Evolutionary conservation across 2,113 vertebrate species (phyloP).

Genomic region (Oxyruncus cristatus): DNA sequence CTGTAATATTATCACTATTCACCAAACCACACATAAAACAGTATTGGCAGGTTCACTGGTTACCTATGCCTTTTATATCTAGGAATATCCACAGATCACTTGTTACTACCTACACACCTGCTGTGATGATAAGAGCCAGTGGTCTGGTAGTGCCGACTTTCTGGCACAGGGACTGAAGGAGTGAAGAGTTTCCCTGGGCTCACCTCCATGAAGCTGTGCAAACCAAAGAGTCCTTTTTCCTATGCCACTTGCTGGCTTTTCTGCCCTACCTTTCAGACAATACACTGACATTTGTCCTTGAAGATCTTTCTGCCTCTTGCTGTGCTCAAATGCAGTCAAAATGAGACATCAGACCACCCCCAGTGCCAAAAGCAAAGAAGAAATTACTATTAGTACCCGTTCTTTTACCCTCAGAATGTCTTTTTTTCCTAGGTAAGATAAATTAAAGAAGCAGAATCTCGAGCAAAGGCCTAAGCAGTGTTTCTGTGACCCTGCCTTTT

Average conservation of each 20-base stretch:
- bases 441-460: neutral
- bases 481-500: neutral
- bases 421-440: neutral
- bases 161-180: neutral
- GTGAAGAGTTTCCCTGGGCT: neutral
- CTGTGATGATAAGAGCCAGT: neutral
- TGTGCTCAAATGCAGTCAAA: neutral
- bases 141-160: neutral
- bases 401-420: neutral
- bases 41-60: neutral
- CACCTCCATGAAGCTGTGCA: neutral
- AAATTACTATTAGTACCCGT: neutral
- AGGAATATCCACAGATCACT: neutral
- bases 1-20: neutral
- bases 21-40: neutral
- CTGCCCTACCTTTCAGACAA: neutral
- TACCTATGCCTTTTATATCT: neutral
- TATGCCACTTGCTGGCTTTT: neutral
- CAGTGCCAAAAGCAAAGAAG: neutral
- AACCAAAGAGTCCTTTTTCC: neutral
- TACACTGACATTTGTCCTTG: neutral
- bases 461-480: neutral
- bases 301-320: neutral
- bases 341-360: neutral
- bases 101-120: neutral